Percentiles rank a stretch among this genome's conserved stretches.
These are phyloP conservation scores for Hydropsyche tenuis DNA, from an alignment of 1,140 invertebrate genomes.

Conservation along the genomic window DNA sequence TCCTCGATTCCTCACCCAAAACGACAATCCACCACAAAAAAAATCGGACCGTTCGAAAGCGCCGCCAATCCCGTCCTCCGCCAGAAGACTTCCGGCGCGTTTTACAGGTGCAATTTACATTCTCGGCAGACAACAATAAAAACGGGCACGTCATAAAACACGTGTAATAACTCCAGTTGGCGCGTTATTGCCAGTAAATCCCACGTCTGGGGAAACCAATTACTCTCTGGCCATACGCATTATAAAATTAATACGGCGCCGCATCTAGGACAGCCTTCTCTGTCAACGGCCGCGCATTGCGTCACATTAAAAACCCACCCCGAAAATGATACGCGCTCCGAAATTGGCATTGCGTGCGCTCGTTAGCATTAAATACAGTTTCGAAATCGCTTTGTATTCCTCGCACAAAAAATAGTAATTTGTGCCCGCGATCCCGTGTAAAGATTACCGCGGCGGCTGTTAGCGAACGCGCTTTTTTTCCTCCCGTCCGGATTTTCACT, in stretches of 20 bases:
- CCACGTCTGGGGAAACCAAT: slow-evolving; percentile 3
- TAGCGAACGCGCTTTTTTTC: not conserved
- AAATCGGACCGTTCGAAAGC: too few relatives aligned
- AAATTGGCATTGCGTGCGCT: slow-evolving; percentile 22
- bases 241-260: slow-evolving; percentile 14
- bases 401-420: slow-evolving; percentile 16
- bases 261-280: too few relatives aligned
- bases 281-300: too few relatives aligned
- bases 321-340: not conserved
- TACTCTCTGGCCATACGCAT: slow-evolving; percentile 4
- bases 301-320: not conserved
- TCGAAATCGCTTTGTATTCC: slow-evolving; percentile 27
- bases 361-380: slow-evolving; percentile 26
- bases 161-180: not conserved
- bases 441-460: not conserved
- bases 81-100: not conserved
- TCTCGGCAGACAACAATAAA: slow-evolving; percentile 12
- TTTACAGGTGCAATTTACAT: slow-evolving; percentile 16
- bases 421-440: slow-evolving; percentile 9
- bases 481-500: too few relatives aligned
- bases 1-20: too few relatives aligned
- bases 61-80: too few relatives aligned
- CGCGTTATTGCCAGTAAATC: not conserved
- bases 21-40: too few relatives aligned
- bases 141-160: slow-evolving; percentile 16